Conservation (phyloP, 2,888 invertebrate species). For the Drosophila picticornis region DNA sequence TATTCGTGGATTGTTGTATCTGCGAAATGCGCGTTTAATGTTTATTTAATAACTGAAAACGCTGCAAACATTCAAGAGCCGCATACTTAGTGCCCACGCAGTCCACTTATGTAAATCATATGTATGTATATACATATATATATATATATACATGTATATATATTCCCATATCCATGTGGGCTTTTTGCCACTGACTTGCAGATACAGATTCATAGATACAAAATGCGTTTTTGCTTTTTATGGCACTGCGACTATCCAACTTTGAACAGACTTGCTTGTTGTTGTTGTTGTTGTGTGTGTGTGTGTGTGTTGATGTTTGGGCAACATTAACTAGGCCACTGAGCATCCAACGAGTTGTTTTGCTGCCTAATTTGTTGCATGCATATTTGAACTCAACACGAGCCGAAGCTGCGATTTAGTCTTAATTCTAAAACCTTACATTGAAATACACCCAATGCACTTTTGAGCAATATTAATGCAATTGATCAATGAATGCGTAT, state of each 20-base stretch:
- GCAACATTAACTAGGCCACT: conserved; percentile 72
- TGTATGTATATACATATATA: conserved; percentile 8
- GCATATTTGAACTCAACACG: conserved; percentile 13
- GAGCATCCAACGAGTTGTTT: conserved; percentile 63
- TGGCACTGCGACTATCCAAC: conserved; percentile 56
- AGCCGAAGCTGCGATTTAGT: neutral
- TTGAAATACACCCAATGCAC: neutral
- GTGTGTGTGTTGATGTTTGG: conserved; percentile 50
- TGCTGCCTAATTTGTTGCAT: conserved; percentile 54
- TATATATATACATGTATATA: conserved; percentile 2
- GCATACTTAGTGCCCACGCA: conserved; percentile 76
- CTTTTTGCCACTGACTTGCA: conserved; percentile 27
- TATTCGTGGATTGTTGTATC: conserved; percentile 22
- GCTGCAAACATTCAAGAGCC: conserved; percentile 47
- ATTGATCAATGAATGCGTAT: neutral
- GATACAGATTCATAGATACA: conserved; percentile 42
- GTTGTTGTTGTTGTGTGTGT: too few relatives aligned
- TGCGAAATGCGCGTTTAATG: conserved; percentile 58
- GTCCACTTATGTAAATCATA: conserved; percentile 32
- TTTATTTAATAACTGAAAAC: conserved; percentile 64
- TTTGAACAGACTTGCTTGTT: conserved; percentile 58
- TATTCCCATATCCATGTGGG: conserved; percentile 39
- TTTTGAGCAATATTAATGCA: neutral
- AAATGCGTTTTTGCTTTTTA: conserved; percentile 59
- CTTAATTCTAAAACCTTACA: neutral